phyloP scores from a whole-genome alignment of 2,797 vertebrate species.

The Periophthalmus magnuspinnatus region DNA sequence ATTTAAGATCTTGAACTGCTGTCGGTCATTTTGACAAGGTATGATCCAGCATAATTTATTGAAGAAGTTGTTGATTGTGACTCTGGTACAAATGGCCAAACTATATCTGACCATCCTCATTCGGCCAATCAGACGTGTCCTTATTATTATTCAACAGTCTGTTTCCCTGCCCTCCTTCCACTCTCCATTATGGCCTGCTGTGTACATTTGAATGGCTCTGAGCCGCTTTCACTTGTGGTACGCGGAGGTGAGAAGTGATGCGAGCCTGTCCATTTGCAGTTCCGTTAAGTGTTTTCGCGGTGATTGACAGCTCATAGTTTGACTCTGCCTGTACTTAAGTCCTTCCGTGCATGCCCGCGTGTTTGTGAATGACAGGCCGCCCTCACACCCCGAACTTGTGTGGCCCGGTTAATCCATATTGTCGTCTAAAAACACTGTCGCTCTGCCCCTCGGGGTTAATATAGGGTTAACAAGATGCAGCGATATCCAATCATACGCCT shows the following conservation, averaged over 20 bases:
- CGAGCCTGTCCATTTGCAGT: constrained; percentile 11
- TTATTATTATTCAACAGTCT: neutral
- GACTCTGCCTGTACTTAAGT: constrained; percentile 34
- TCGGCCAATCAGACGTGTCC: neutral
- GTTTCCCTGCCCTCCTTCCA: neutral
- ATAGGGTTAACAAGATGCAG: constrained; percentile 81
- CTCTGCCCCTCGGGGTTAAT: constrained; percentile 68
- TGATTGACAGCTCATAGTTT: constrained; percentile 56
- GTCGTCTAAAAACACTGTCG: constrained; percentile 60
- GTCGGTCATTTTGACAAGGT: too few species aligned
- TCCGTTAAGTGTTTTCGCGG: constrained; percentile 21
- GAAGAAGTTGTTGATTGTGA: too few species aligned
- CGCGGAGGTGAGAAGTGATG: constrained; percentile 16
- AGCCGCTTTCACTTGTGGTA: constrained; percentile 5
- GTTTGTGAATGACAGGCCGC: constrained; percentile 49
- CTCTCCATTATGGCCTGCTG: neutral
- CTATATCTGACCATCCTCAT: neutral
- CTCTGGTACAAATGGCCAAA: neutral
- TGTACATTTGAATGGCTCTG: neutral
- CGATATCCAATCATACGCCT: constrained; percentile 87
- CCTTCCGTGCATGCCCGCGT: constrained; percentile 17
- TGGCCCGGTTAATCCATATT: constrained; percentile 76
- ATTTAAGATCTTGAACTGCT: too few species aligned
- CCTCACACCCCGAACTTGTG: constrained; percentile 55
- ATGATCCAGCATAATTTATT: too few species aligned